Evolutionary conservation across 2,113 vertebrate genomes (phyloP), one percentile per base, ranked within the genome.

Genomic region (Perognathus longimembris): DNA sequence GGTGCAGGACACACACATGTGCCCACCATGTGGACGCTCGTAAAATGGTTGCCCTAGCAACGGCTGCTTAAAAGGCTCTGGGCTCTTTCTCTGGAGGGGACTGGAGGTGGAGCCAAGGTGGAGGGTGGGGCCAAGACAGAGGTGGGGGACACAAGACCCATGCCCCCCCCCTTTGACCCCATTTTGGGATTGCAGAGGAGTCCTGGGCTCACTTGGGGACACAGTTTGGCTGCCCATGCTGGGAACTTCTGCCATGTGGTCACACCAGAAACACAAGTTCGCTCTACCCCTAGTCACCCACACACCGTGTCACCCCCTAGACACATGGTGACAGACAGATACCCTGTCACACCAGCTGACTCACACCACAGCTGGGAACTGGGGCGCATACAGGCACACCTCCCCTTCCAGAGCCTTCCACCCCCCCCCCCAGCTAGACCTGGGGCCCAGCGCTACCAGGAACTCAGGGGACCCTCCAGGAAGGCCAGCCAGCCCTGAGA

Each of bases 21-120:
- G 97, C 94, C 95, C 86, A 81, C 93, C 96, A 97, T 96, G 97
- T 85, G 93, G 95, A 93, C n/a, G 59, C 78, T 94, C 21, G 20
- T 92, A 90, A 96, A 96, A 45, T 0, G 3, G 71, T 91, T 88
- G 92, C 88, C 81, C 28, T 38, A 85, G 89, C 89, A 95, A 97
- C 95, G 4, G 1, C 1, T 32, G 83, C 94, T 94, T 73, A 90
- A 94, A 93, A 95, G 83, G 71, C 71, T 0, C 50, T 12, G 50
- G 42, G 45, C 71, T 18, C 61, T 81, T 86, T 82, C 85, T 84
- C 76, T 14, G 5, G 92, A 50, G 36, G 45, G 74, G 61, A 36
- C 1, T 4, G 20, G 76, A 50, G 79, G 18, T 0, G 22, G 69
- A 36, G 42, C 74, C 22, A 2, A 74, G 14, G 59, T 1, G 11